phyloP scores from a whole-genome alignment of 2,113 vertebrate genomes.

The Chloropsis hardwickii region DNA sequence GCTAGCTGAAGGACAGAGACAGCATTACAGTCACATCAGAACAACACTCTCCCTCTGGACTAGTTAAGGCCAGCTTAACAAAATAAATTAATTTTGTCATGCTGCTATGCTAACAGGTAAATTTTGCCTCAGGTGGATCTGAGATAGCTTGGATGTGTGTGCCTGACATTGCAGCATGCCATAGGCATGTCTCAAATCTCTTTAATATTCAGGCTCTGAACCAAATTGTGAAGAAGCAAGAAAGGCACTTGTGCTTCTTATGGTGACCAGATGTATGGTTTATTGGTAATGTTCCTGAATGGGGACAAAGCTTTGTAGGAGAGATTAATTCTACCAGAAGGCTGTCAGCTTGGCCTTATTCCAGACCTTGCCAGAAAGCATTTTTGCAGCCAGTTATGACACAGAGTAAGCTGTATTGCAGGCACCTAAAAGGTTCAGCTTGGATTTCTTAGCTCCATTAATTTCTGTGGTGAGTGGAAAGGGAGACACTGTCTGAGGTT shows the following conservation, averaged over 20 bases:
- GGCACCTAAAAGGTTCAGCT: not conserved
- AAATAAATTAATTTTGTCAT: not conserved
- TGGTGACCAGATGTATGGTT: not conserved
- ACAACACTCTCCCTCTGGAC: fast-evolving
- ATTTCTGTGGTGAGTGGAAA: not conserved
- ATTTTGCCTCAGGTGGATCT: not conserved
- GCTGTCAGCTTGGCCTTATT: not conserved
- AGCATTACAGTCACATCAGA: not conserved
- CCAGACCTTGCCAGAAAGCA: not conserved
- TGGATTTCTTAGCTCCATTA: not conserved
- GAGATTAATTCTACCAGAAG: not conserved
- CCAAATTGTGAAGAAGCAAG: not conserved
- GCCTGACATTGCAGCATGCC: not conserved
- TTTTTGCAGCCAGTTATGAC: not conserved
- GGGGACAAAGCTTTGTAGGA: not conserved
- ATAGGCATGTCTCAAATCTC: not conserved
- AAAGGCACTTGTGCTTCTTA: not conserved
- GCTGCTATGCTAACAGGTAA: not conserved
- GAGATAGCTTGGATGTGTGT: not conserved
- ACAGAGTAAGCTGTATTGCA: not conserved
- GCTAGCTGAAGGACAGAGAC: not conserved
- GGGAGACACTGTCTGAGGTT: not conserved
- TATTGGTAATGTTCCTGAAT: not conserved
- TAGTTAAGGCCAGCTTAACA: not conserved
- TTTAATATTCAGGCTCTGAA: not conserved